Evolutionary conservation across 1,140 invertebrate genomes (phyloP).

Genomic region (Leptestheria dahalacensis): DNA sequence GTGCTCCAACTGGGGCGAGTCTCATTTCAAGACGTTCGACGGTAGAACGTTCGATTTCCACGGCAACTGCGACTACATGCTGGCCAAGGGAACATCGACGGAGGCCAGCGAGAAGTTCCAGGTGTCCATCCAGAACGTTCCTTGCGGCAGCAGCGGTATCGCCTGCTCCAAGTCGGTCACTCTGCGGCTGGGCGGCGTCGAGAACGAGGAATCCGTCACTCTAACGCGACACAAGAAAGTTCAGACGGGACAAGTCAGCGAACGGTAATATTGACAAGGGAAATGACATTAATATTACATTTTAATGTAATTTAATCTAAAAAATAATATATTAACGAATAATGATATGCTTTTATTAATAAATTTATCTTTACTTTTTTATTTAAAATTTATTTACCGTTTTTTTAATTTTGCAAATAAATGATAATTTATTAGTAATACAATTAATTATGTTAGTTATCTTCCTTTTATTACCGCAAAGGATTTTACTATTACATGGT

Average conservation of each 20-base stretch:
- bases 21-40: constrained; percentile 76
- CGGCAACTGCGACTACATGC: constrained; percentile 68
- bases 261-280: no score
- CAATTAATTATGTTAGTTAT: no score
- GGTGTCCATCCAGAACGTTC: constrained; percentile 57
- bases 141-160: constrained; percentile 68
- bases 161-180: constrained; percentile 72
- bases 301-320: no score
- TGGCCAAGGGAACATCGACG: constrained; percentile 49
- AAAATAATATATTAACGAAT: no score
- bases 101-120: constrained; percentile 43
- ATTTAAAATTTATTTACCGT: constrained; percentile 6
- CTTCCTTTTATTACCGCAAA: no score
- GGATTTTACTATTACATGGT: no score
- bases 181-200: constrained; percentile 38
- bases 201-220: constrained; percentile 41
- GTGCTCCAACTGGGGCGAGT: constrained; percentile 69
- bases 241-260: not conserved
- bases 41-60: constrained; percentile 70
- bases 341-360: not conserved
- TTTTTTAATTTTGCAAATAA: constrained; percentile 4
- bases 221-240: constrained; percentile 35
- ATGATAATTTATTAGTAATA: no score
- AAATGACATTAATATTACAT: no score
- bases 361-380: not conserved